Base-by-base conservation (phyloP, 2,888 invertebrate species). In the Syritta pipiens region DNA sequence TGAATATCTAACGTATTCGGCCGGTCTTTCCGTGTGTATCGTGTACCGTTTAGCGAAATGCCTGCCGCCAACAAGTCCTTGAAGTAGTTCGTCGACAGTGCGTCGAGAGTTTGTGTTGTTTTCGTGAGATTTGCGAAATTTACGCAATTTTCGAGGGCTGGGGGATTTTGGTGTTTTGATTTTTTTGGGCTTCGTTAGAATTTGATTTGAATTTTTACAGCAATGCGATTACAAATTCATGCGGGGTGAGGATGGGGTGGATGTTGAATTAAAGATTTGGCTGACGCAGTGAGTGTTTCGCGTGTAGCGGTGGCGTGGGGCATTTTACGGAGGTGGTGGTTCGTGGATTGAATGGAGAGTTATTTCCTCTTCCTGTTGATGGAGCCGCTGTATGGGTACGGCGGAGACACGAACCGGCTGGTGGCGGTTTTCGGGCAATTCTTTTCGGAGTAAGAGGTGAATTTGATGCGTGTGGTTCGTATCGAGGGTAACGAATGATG, bases 81-180 rank as follows among this genome's bases (percentile, higher is more conserved):
- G 79, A 79, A 79, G 17, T 28, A 72, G 79, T 79, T 79, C 74
- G 49, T 74, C 79, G 79, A 79, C 79, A 46, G 65, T 14, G 19
- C 19, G 37, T 17, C 10, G 32, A 4, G 37, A 5, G 35, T 37
- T 20, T 35, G 6, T 57, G 55, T 67, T 67, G 62, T 67, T 79
- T 65, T 65, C 20, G 51, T 68, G 28, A n/a, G 19, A 49, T 57
- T 74, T 62, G 79, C 79, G 62, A 79, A 79, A 79, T 79, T 74
- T 67, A 74, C 62, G 79, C 79, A 57, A 60, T 42, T 67, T 49
- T 24, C 28, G 30, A 37, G 26, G 22, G 42, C 12, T n/a, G 9
- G 10, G 19, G 12, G 35, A 51, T n/a, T n/a, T n/a, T n/a, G 44
- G 22, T 65, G 44, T 20, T 67, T 68, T 44, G 9, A 22, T 55